Evolutionary conservation across 1,140 invertebrate species (phyloP).

Genomic region (Tetragnatha versicolor): DNA sequence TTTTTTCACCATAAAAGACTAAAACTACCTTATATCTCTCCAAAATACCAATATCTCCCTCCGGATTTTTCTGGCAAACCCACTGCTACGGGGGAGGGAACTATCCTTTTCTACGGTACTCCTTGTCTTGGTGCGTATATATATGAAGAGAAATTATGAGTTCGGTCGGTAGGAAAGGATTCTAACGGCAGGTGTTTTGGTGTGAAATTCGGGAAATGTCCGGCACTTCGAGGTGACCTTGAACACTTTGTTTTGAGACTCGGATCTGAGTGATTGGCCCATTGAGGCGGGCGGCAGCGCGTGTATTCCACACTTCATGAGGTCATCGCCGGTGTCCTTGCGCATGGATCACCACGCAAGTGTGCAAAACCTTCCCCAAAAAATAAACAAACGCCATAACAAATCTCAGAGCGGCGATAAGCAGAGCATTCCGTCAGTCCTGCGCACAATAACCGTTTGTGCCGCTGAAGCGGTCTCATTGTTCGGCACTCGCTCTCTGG

Average conservation of each 20-base stretch:
- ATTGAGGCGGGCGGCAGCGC: conserved; percentile 20
- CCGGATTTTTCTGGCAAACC: too few relatives aligned
- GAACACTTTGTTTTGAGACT: conserved; percentile 16
- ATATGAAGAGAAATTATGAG: too few relatives aligned
- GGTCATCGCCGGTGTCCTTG: background rate
- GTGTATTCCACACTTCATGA: conserved; percentile 19
- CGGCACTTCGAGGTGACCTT: conserved; percentile 16
- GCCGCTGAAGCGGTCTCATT: conserved; percentile 10
- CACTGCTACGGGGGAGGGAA: too few relatives aligned
- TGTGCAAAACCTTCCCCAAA: conserved; percentile 4
- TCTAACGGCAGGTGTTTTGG: too few relatives aligned
- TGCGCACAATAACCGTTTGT: conserved; percentile 17
- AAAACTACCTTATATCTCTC: too few relatives aligned
- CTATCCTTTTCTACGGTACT: too few relatives aligned
- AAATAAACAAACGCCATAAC: background rate
- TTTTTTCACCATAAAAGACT: too few relatives aligned
- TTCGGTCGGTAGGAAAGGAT: too few relatives aligned
- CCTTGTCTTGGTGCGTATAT: too few relatives aligned
- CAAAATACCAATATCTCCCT: too few relatives aligned
- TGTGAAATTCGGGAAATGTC: too few relatives aligned
- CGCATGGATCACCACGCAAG: conserved; percentile 8
- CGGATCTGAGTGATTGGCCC: conserved; percentile 8
- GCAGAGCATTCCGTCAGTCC: conserved; percentile 17
- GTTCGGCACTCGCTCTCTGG: conserved; percentile 5
- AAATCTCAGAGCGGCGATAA: background rate